Evolutionary conservation across 2,797 vertebrate genomes (phyloP), one percentile per base, ranked within the genome.

Genomic region (Pangasius krempfi): DNA sequence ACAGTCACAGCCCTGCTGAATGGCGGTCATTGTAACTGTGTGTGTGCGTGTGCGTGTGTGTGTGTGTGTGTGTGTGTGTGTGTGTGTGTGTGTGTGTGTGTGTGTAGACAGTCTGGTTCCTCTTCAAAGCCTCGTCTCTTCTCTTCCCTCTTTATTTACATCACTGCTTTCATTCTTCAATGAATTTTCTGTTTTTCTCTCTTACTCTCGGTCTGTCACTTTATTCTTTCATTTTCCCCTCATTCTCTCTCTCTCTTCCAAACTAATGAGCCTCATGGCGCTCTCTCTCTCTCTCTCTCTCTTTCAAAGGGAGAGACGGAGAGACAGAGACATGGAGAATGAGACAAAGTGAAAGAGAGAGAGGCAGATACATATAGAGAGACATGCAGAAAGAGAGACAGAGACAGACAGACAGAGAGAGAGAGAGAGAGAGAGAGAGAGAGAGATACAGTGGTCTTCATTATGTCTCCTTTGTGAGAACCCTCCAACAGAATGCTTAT

Each of bases 1-100:
- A 89, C 93, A 91, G 91, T 70, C 92, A 92, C 90, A 88, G 93
- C 92, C 80, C 89, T 91, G 86, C 92, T 94, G 93, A 96, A 95
- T 95, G 90, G 91, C 92, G 78, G 85, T 92, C 94, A 93, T 95
- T 96, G 95, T 96, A n/a, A 25, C 20, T 2, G 9, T 75, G 40
- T 25, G 37, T 40, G 37, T 22, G 20, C 12, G 33, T 22, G 37
- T 9, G 33, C 8, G 33, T 40, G 33, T 20, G 68, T 40, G 33
- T 40, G 33, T 20, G 18, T 2, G 33, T 22, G 18, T 22, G 33
- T 50, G 47, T 50, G 64, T 66, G 64, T 66, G 64, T 3, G 62
- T 64, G 62, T 64, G n/a, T 66, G n/a, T 66, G n/a, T 66, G n/a
- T 66, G 64, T 14, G n/a, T 30, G 64, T 14, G 64, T 20, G 68